These are phyloP conservation scores for Calyptomena viridis DNA, from an alignment of 2,113 vertebrate genomes.

Conservation along the genomic window DNA sequence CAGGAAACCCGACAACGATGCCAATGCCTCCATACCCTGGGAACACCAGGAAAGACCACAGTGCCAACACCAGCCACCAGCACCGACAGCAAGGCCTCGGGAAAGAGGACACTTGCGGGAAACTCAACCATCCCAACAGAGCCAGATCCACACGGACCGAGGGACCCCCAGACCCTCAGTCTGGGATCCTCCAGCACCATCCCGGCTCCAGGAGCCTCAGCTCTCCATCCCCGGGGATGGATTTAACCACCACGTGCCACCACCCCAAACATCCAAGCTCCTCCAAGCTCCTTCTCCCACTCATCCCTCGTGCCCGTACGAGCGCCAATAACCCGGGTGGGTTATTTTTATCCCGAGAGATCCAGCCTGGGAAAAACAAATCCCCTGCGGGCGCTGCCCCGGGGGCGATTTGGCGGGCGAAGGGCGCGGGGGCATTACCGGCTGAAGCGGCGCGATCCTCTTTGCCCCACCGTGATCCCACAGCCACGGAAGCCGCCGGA, in stretches of 20 bases:
- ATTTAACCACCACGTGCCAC: not conserved
- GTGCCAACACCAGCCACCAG: fast-evolving
- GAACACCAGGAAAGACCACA: fast-evolving
- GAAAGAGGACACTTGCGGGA: fast-evolving
- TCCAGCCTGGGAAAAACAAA: not conserved
- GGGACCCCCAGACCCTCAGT: fast-evolving
- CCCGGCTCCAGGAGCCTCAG: not conserved
- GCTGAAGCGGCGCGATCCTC: slow-evolving; percentile 25
- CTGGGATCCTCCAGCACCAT: not conserved
- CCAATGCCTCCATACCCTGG: fast-evolving
- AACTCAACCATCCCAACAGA: not conserved
- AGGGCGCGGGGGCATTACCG: not conserved
- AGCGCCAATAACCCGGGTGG: not conserved
- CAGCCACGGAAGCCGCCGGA: not conserved
- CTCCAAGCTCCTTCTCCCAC: not conserved
- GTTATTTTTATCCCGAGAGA: slow-evolving; percentile 3
- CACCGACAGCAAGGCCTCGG: not conserved
- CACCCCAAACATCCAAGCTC: not conserved
- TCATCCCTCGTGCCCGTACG: not conserved
- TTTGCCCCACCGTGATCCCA: not conserved
- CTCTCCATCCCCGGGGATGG: not conserved
- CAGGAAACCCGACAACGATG: fast-evolving
- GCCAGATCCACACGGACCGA: fast-evolving
- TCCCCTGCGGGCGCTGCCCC: not conserved
- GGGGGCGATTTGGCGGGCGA: not conserved